These are phyloP conservation scores for Pachyseris speciosa DNA, from an alignment of 64 coral and sea anemone genomes.

Conservation along the genomic window DNA sequence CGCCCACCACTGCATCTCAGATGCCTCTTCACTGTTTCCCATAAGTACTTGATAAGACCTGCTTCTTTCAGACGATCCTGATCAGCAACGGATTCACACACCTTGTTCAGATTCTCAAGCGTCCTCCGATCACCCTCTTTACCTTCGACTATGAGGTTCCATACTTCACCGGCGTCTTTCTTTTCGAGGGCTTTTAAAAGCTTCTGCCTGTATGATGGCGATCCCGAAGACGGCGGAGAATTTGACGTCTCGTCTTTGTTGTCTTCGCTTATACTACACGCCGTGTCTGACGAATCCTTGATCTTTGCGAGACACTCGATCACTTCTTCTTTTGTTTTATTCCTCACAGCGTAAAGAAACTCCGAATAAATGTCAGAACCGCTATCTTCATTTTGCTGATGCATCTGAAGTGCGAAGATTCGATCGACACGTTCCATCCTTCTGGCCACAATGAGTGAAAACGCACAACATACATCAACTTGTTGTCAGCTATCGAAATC, in stretches of 20 bases:
- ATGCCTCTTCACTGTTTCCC: not conserved
- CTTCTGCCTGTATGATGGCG: not conserved
- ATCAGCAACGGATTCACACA: not conserved
- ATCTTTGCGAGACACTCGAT: not conserved
- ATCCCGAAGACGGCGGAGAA: not conserved
- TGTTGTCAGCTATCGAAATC: no score
- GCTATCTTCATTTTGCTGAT: not conserved
- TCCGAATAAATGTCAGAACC: not conserved
- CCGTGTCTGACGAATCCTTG: not conserved
- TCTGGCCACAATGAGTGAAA: no score
- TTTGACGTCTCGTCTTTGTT: not conserved
- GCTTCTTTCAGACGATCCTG: not conserved
- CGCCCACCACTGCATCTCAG: not conserved
- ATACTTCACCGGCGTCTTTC: not conserved
- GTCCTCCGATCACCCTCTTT: not conserved
- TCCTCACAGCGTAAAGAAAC: not conserved
- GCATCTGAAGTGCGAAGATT: no score
- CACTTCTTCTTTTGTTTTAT: not conserved
- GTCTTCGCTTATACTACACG: not conserved
- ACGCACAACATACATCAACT: no score
- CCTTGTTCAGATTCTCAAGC: not conserved
- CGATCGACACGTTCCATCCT: no score
- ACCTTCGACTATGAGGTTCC: not conserved
- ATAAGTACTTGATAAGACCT: not conserved
- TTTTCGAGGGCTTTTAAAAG: slow-evolving; percentile 8